Evolutionary conservation across 2,797 vertebrate genomes (phyloP), one percentile per base, ranked within the genome.

Genomic region (Jordanella pulchra): DNA sequence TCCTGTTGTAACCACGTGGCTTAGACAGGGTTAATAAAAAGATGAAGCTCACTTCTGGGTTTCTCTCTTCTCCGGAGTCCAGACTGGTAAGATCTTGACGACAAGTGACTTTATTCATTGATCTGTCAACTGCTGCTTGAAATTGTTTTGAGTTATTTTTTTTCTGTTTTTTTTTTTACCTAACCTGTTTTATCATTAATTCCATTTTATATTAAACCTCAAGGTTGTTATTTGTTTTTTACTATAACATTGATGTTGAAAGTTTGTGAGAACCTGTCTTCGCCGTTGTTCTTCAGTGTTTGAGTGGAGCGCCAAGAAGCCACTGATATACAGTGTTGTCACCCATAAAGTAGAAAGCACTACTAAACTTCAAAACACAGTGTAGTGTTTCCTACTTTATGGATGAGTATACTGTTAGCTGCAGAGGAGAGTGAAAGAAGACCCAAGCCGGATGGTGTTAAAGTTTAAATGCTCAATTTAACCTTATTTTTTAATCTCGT

Each of bases 301-400:
- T 75, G 51, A 48, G 15, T 30, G n/a, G 86, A 87, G 32, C 47
- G 6, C 76, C 83, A 66, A 87, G 87, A 86, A 84, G 68, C 77
- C 55, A 84, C 88, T 81, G 93, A 95, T 91, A 94, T 96, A 96
- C 97, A 99, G 97, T 97, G 96, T 96, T 97, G 96, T 98, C 96
- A 98, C 96, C 96, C 97, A 99, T 99, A 99, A 98, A 98, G 97
- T 98, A 98, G 96, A 97, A 97, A 98, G 97, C 96, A 98, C 96
- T 98, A 97, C 97, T 99, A 97, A 97, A 96, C 95, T 95, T 95
- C 92, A 93, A 90, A 95, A 93, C 93, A 97, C 94, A 95, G 97
- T 99, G 97, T 99, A 98, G 97, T 98, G 97, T 98, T 99, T 99
- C 97, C 97, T 99, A 98, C 97, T 99, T 99, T 99, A 98, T 99